A percentile compares a stretch with the other conserved stretches of the same genome.
Conservation (phyloP, 2,888 invertebrate species). For the Pyrgus malvae region DNA sequence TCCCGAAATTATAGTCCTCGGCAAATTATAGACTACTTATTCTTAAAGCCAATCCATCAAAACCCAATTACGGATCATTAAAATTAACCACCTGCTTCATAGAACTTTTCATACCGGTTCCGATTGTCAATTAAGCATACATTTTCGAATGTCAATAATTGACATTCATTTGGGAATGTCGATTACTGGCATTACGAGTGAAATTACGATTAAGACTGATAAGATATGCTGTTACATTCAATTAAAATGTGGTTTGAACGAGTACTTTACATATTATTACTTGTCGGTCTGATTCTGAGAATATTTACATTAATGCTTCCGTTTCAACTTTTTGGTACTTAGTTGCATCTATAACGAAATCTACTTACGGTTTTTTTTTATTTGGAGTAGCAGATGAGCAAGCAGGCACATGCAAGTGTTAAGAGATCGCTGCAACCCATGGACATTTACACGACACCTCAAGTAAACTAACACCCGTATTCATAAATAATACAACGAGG, state of each 20-base stretch:
- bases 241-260: conserved; percentile 2
- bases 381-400: too few relatives aligned
- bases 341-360: too few relatives aligned
- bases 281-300: background rate
- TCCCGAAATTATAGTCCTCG: too few relatives aligned
- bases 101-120: background rate
- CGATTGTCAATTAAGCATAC: conserved; percentile 10
- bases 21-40: background rate
- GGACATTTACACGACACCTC: too few relatives aligned
- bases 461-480: too few relatives aligned
- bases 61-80: background rate
- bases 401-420: too few relatives aligned
- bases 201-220: conserved; percentile 10
- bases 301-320: too few relatives aligned
- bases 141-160: conserved; percentile 21
- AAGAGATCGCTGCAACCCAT: too few relatives aligned
- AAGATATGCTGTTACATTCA: background rate
- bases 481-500: too few relatives aligned
- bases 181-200: conserved; percentile 11
- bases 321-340: too few relatives aligned
- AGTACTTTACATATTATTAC: background rate
- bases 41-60: background rate
- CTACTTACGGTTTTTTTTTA: too few relatives aligned
- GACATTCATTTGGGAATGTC: conserved; percentile 20
- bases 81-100: conserved; percentile 2